A percentile compares a stretch with the other conserved stretches of the same genome.
Evolutionary conservation across 1,140 invertebrate species (phyloP).

Genomic region (Metopolophium dirhodum): DNA sequence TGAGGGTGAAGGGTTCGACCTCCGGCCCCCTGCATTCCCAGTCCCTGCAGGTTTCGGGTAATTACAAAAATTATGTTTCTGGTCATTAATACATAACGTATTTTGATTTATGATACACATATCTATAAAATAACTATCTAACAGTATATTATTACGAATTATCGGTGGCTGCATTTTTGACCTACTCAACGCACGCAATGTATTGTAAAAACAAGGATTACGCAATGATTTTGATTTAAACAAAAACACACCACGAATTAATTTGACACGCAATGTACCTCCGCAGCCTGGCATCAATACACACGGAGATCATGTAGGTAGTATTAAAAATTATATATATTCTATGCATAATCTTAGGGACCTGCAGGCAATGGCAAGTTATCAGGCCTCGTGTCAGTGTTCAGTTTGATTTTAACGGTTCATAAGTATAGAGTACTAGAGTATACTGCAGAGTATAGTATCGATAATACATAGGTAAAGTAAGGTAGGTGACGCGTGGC

Average conservation of each 20-base stretch:
- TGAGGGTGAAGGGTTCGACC: not conserved
- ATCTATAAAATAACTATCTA: not conserved
- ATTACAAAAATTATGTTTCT: not conserved
- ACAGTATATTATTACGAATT: not conserved
- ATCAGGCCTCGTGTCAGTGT: not conserved
- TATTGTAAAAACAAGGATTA: not conserved
- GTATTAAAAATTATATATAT: not conserved
- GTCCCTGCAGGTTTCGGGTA: not conserved
- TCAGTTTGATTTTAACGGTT: not conserved
- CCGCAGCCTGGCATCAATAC: too few species aligned
- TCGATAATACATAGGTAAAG: not conserved
- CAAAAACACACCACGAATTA: not conserved
- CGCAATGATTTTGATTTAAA: not conserved
- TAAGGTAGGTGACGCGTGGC: not conserved
- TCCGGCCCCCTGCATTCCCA: not conserved
- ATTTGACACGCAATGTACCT: not conserved
- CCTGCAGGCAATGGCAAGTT: not conserved
- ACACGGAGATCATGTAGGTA: not conserved
- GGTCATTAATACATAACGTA: not conserved
- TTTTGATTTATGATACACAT: not conserved
- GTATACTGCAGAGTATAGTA: not conserved
- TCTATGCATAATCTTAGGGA: not conserved
- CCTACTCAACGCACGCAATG: not conserved
- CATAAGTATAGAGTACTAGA: not conserved
- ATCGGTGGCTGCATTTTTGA: not conserved